phyloP scores from a whole-genome alignment of 2,888 invertebrate genomes.

The Drosophila kokeensis region DNA sequence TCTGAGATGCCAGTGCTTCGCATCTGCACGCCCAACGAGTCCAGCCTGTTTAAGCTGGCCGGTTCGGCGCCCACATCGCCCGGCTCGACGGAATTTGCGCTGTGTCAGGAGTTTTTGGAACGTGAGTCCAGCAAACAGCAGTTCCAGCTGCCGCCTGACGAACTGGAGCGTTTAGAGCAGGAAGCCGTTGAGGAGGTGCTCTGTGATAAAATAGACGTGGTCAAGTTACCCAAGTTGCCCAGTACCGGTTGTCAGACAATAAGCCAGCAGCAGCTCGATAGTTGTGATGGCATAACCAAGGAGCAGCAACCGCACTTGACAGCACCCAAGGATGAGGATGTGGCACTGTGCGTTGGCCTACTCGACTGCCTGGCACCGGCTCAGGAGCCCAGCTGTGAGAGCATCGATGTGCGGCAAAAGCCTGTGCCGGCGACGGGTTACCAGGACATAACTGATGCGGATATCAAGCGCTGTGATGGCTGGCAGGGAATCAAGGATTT shows the following conservation, averaged over 20 bases:
- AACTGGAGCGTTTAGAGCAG: constrained; percentile 56
- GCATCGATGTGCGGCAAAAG: constrained; percentile 59
- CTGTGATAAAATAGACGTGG: constrained; percentile 79
- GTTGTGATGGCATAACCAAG: constrained; percentile 62
- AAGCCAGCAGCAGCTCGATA: constrained; percentile 65
- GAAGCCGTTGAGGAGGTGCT: constrained; percentile 72
- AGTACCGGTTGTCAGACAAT: constrained; percentile 71
- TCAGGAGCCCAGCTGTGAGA: constrained; percentile 68
- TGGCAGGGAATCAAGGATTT: constrained; percentile 26
- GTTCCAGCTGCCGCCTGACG: constrained; percentile 38
- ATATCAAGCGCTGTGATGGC: constrained; percentile 60
- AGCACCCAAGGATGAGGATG: constrained; percentile 59
- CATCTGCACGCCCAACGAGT: constrained; percentile 88
- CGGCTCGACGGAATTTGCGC: constrained; percentile 49
- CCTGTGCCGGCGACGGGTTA: constrained; percentile 68
- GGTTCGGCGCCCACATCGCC: constrained; percentile 76
- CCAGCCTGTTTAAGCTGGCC: constrained; percentile 78
- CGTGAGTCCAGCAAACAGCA: constrained; percentile 43
- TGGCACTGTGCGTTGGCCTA: constrained; percentile 68
- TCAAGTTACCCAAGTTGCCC: constrained; percentile 59
- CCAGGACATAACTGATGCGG: constrained; percentile 66
- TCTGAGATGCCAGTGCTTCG: constrained; percentile 67
- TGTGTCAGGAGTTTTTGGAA: constrained; percentile 67
- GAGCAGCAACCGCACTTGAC: neutral
- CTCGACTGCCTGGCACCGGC: constrained; percentile 66